phyloP scores from a whole-genome alignment of 1,140 invertebrate species.

The Drosophila leontia region DNA sequence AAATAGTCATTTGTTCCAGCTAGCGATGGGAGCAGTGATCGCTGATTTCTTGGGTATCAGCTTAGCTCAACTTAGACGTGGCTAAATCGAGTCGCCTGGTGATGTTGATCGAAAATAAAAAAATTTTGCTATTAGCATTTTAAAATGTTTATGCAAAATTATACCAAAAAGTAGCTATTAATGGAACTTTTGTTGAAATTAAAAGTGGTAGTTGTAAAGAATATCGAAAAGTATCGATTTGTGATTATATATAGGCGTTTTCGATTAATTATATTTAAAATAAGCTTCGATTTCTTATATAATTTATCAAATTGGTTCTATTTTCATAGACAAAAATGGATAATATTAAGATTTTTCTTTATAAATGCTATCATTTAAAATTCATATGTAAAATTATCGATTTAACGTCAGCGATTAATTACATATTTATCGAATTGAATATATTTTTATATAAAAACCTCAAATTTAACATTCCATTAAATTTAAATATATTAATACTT shows the following conservation, averaged over 20 bases:
- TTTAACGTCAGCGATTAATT: neutral
- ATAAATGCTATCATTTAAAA: neutral
- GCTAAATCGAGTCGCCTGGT: neutral
- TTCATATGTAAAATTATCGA: neutral
- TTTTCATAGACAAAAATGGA: too few relatives aligned
- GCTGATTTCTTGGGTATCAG: neutral
- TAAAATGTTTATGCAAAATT: neutral
- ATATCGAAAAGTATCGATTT: too few relatives aligned
- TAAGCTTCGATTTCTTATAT: neutral
- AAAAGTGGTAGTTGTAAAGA: neutral
- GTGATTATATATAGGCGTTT: neutral
- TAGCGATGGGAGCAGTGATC: conserved; percentile 24
- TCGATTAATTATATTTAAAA: too few relatives aligned
- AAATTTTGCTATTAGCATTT: neutral
- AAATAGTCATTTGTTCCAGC: conserved; percentile 1
- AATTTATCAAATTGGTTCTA: neutral
- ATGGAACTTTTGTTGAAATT: neutral
- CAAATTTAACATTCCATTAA: too few relatives aligned
- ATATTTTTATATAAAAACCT: neutral
- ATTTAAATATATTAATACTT: neutral
- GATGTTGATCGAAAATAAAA: neutral
- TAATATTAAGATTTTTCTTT: too few relatives aligned
- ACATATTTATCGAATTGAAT: neutral
- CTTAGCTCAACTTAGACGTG: neutral
- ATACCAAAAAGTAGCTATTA: neutral